Conservation (phyloP, 2,888 invertebrate genomes). For the Arctia plantaginis region DNA sequence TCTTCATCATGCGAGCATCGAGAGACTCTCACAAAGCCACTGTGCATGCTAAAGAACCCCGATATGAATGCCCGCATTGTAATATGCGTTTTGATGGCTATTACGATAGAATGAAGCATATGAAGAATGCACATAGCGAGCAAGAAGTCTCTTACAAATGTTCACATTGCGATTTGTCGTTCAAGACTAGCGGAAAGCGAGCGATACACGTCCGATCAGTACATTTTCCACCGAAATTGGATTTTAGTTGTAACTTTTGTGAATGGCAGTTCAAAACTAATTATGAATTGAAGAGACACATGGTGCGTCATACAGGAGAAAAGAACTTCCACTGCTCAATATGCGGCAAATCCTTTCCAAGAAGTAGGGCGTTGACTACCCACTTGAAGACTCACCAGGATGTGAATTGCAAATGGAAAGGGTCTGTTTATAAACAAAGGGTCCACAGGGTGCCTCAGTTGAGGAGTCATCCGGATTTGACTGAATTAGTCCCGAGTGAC, state of each 20-base stretch:
- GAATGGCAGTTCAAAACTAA: constrained; percentile 77
- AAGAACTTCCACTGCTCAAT: constrained; percentile 70
- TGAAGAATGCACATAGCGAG: constrained; percentile 74
- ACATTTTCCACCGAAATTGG: constrained; percentile 72
- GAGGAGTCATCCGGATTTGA: constrained; percentile 61
- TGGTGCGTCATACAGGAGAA: constrained; percentile 75
- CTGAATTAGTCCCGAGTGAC: constrained; percentile 51
- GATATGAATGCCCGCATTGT: constrained; percentile 80
- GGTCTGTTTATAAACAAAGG: constrained; percentile 63
- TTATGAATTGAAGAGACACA: constrained; percentile 77
- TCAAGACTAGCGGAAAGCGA: constrained; percentile 77
- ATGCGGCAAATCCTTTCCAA: constrained; percentile 73
- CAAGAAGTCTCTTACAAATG: constrained; percentile 74
- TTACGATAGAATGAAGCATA: constrained; percentile 76
- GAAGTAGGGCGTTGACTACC: constrained; percentile 66
- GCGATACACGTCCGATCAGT: constrained; percentile 70
- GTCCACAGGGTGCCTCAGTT: constrained; percentile 61
- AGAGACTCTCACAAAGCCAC: constrained; percentile 77
- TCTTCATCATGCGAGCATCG: constrained; percentile 73
- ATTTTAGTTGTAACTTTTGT: constrained; percentile 70
- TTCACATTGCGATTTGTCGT: constrained; percentile 70
- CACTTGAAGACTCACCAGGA: constrained; percentile 76
- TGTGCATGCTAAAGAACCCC: constrained; percentile 72
- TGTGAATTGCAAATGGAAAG: constrained; percentile 68
- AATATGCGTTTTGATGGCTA: constrained; percentile 74